Base-by-base conservation (phyloP, 2,113 vertebrate species). In the Oreocharis arfaki region DNA sequence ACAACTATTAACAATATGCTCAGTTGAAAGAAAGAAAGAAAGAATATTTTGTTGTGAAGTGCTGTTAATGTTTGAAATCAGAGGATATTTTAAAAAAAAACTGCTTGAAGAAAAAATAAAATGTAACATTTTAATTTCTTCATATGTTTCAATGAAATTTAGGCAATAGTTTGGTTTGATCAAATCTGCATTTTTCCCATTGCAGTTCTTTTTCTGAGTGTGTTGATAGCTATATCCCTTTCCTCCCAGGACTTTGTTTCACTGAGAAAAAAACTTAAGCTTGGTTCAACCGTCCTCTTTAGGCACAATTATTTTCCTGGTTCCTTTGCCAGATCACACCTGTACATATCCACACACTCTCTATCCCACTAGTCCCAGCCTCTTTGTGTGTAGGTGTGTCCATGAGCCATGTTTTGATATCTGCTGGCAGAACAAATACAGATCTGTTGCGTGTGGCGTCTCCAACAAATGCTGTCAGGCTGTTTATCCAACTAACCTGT, bases 391-490 rank as follows among this genome's bases (percentile, higher is more conserved):
- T 44, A 28, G 24, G 17, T 77, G 52, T 83, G 41, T 42, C 87
- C 71, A 13, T 41, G 39, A 86, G 41, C 26, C 23, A 26, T 0
- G 0, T 77, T 84, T 77, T 81, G 60, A 11, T 70, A 80, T 44
- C 60, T 67, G 28, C 47, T 69, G 64, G 21, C 46, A 56, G 74
- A 83, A 83, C 0, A 5, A 91, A 85, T 35, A 52, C 21, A 39
- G 18, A 49, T 69, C 67, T 3, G 2, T 37, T 59, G 70, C 2
- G 2, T 73, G 46, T 1, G 3, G 33, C 2, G 2, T 68, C 22
- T 91, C 55, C 3, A 14, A 44, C 30, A 80, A 81, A 41, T 39
- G 26, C 30, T 55, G 27, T 39, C 39, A 70, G 55, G 27, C 42
- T 65, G 4, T 83, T 79, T 80, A 61, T 61, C 69, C 59, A 86